Conservation (phyloP, 2,797 vertebrate species). For the Capromys pilorides region DNA sequence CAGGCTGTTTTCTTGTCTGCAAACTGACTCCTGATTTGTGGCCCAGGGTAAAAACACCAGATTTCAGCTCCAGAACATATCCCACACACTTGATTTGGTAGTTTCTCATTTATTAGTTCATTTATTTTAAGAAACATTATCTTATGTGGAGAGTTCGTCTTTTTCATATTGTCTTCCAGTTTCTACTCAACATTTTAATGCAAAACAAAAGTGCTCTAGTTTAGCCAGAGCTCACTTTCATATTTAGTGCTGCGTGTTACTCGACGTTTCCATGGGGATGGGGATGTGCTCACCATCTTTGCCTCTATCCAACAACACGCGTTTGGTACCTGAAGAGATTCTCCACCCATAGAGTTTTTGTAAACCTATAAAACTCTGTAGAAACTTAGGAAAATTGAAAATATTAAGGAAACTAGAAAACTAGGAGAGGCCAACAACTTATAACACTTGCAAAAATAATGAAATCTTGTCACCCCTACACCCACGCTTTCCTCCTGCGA, state of each 20-base stretch:
- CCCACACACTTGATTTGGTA: conserved; percentile 34
- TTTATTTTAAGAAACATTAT: conserved; percentile 57
- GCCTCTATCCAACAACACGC: not conserved
- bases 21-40: conserved; percentile 59
- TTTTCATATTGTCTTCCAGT: conserved; percentile 41
- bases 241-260: not conserved
- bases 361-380: conserved; percentile 26
- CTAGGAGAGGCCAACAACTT: not conserved
- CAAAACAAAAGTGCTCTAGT: conserved; percentile 1
- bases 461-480: not conserved
- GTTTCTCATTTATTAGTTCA: conserved; percentile 54
- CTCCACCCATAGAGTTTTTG: not conserved
- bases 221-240: not conserved
- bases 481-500: not conserved
- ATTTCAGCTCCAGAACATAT: conserved; percentile 38
- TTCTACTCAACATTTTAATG: conserved; percentile 43
- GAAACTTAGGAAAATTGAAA: not conserved
- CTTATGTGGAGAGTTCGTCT: conserved; percentile 60
- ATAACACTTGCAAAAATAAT: not conserved
- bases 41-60: conserved; percentile 57
- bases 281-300: not conserved
- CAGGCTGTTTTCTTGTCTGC: conserved; percentile 56
- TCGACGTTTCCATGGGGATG: not conserved
- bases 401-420: conserved; percentile 16
- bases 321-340: conserved; percentile 48